Evolutionary conservation across 2,888 invertebrate species (phyloP), one percentile per base, ranked within the genome.

Genomic region (Saturnia japonica): DNA sequence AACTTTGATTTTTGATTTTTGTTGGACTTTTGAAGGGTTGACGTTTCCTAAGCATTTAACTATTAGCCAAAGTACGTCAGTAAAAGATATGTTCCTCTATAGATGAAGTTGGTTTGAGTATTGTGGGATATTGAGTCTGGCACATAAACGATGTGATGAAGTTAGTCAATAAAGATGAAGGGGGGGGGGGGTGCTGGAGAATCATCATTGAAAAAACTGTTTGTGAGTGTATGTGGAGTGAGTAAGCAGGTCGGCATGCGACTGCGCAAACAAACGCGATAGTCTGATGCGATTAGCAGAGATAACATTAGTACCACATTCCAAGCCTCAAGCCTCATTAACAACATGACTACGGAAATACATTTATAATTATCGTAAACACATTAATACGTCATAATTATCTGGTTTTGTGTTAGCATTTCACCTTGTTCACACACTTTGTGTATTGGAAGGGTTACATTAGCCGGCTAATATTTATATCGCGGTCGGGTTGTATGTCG

Each of bases 241-340:
- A 64, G 64, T 40, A 64, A 64, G 1, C 40, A 0, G n/a, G 19
- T 40, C n/a, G 64, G 64, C 19, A 64, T 64, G 40, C 64, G 40
- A 40, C 7, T 40, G 8, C 64, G 64, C 64, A 60, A 60, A 60
- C 57, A 60, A 60, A 14, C 25, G 25, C 40, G 64, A 64, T 64
- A 64, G 40, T 19, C 19, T 19, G 40, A 28, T 6, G 57, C 40
- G 64, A 64, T 40, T 40, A 64, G 19, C 6, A n/a, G n/a, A 40
- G 64, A 64, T 64, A 64, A 64, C 64, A 12, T 34, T 34, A 34
- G 34, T 6, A 34, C 6, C 62, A 16, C 28, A 62, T 2, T 28
- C 16, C 34, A 60, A 11, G 19, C n/a, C 22, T 22, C 54, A 60
- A 12, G 57, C 25, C 54, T 60, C 57, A 28, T 60, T 60, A 60